Base-by-base conservation (phyloP, 2,888 invertebrate species). In the Netelia virgata region DNA sequence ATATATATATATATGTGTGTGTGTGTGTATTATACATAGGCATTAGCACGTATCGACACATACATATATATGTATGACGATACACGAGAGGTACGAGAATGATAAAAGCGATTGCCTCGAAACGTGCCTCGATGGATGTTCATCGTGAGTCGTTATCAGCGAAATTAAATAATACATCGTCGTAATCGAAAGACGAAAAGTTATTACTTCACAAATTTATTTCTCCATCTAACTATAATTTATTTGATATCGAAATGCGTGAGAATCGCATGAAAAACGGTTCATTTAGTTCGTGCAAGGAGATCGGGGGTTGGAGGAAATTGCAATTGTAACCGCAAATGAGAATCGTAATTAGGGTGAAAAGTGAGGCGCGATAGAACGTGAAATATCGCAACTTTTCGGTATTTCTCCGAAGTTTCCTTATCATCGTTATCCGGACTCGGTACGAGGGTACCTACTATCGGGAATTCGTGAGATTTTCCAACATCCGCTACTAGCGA, bases 341-440 rank as follows among this genome's bases (percentile, higher is more conserved):
- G 78, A 82, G 78, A 83, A 84, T 87, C 86, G 85, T 83, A 88
- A 89, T 90, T 90, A 89, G 83, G 70, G 70, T 84, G 84, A 79
- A 81, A 74, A 63, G 79, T 81, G 85, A 63, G 84, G 72, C 77
- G 83, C 61, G 76, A 68, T 69, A 83, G 64, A 86, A 89, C 87
- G 90, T 88, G 88, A 88, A 88, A 88, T 89, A 87, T 59, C 69
- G 69, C 59, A 83, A 84, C 83, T 84, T 80, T 76, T 68, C 66
- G 68, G 47, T 28, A 28, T 28, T 28, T 59, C 72, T 57, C n/a
- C 74, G 43, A 82, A 84, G 84, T 84, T 55, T 83, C 76, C 82
- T 84, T 85, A 82, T 86, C 83, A 68, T 78, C 16, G 74, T 73
- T 84, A 83, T 80, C 83, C 78, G 76, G 77, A 23, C 28, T 85